Evolutionary conservation across 1,140 invertebrate genomes (phyloP), one percentile per base, ranked within the genome.

Genomic region (Ceratina japonica): DNA sequence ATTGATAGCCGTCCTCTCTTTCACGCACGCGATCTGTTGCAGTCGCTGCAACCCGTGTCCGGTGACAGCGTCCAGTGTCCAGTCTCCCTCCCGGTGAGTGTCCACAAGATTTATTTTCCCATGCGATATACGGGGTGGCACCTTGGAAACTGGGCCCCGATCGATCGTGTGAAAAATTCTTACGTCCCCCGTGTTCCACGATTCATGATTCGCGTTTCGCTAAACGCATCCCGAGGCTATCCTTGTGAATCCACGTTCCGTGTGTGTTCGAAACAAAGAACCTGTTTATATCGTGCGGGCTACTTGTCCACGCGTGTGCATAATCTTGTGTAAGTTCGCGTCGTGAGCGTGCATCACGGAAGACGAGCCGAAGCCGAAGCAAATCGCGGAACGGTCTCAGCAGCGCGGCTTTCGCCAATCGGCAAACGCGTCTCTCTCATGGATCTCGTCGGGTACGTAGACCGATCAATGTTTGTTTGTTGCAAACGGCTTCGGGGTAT

Each of bases 61-160:
- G 90, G 90, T 92, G 91, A 91, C 90, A 91, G 88, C 87, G 85
- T 91, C 90, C 89, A 91, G 91, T 92, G 90, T 92, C 91, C 91
- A 91, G 87, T 91, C 90, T 90, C 89, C 86, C 88, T 89, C 87
- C 89, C 86, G 86, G 86, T 90, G 88, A 91, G 91, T 91, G 90
- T 90, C 88, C 90, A 86, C 86, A 89, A 92, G 90, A 92, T 92
- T 92, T 92, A 91, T 92, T 90, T 92, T 92, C 90, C 89, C 89
- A 92, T 87, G 88, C 88, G 77, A 88, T 89, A 89, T 89, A 88
- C 87, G 88, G 89, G 89, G 87, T 90, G 83, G 82, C 80, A 73
- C 74, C 76, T 84, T 79, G 86, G 88, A 90, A 90, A 87, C 56
- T 76, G 66, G 69, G 77, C 81, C 44, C 70, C 37, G 56, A 15